These are phyloP conservation scores for Marcusenius ussheri DNA, from an alignment of 2,113 vertebrate species.

Conservation along the genomic window DNA sequence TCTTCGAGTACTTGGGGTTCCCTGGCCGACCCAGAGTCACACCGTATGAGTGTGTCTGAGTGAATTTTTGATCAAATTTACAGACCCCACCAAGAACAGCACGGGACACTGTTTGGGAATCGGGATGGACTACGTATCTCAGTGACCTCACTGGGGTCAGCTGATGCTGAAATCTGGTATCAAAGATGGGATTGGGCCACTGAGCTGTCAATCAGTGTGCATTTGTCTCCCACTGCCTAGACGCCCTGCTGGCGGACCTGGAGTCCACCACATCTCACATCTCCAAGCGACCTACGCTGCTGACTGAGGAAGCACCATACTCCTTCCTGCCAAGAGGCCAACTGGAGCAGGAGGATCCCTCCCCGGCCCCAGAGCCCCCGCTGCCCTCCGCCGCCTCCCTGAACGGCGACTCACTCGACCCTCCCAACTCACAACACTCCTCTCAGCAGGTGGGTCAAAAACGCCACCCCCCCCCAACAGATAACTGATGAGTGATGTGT, in stretches of 20 bases:
- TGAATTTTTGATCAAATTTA: background rate
- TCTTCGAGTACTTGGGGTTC: background rate
- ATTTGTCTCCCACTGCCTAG: constrained; percentile 47
- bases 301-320: constrained; percentile 86
- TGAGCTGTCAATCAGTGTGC: background rate
- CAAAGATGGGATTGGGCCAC: background rate
- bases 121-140: background rate
- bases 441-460: constrained; percentile 70
- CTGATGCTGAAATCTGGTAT: background rate
- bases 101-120: background rate
- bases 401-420: constrained; percentile 76
- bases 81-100: background rate
- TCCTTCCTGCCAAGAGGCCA: constrained; percentile 82
- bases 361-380: constrained; percentile 77
- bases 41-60: background rate
- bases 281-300: constrained; percentile 83
- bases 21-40: background rate
- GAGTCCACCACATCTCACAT: constrained; percentile 96
- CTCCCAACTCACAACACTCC: constrained; percentile 63
- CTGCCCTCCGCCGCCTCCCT: constrained; percentile 80
- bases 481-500: background rate
- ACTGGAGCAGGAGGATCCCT: constrained; percentile 74
- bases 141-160: background rate
- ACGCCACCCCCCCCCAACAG: background rate
- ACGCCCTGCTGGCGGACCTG: constrained; percentile 88